Evolutionary conservation across 2,797 vertebrate genomes (phyloP), one percentile per base, ranked within the genome.

Genomic region (Gallinago nigripennis): DNA sequence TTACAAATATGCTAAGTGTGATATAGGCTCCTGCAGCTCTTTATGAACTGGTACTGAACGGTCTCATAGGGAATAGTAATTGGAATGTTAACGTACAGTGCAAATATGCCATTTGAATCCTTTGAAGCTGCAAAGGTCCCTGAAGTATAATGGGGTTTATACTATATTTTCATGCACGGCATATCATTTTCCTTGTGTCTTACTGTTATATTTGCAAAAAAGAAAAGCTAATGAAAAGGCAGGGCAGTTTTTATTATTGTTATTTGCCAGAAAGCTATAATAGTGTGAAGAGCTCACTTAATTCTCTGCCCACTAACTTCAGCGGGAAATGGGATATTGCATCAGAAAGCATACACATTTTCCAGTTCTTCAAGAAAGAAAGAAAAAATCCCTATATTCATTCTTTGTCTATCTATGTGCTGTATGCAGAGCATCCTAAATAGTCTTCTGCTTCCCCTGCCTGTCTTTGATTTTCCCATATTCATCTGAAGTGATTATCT

Each of bases 361-460:
- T 82, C 35, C 21, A 8, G 13, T 50, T 68, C 35, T 23, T 57
- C 48, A 56, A 45, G 41, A 8, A 63, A 23, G 41, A 56, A n/a
- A 86, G 20, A 24, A 60, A n/a, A 31, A 57, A 60, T 75, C 39
- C 21, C 30, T 72, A 31, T 2, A 50, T 68, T 77, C 27, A 45
- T 85, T 81, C 19, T 28, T 50, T 64, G 35, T 77, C 95, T 89
- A 94, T 73, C 79, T 94, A 43, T 69, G 91, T 37, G 3, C 14
- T 89, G 80, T 96, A 56, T 93, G 90, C 61, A 97, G 92, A 95
- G 84, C 94, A 58, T 76, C 41, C 56, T 94, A 92, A 91, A 96
- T 96, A 45, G 88, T 94, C 79, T 97, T 96, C 91, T 97, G 80
- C 60, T 97, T 91, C 11, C 96, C 95, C 92, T 95, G 96, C 93